Base-by-base conservation (phyloP, 2,888 invertebrate genomes). In the Metellina segmentata region DNA sequence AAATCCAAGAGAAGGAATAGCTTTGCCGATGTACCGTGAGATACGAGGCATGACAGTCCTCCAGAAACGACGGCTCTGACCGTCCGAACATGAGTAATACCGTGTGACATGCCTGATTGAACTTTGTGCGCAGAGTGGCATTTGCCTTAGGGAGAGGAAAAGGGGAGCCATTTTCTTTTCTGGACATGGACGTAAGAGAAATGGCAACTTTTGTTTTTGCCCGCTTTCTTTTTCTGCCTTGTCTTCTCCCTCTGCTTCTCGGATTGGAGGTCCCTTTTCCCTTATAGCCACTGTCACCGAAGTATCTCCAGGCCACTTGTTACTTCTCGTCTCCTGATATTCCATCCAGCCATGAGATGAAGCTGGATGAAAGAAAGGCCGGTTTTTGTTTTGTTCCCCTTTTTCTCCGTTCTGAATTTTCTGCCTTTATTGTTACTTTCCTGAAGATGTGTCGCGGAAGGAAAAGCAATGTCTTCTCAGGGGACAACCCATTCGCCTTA, bases 81-180 rank as follows among this genome's bases (percentile, higher is more conserved):
- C 91, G 91, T 78, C 91, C 87, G 91, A 83, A 91, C 91, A 91
- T 91, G 91, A 91, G 91, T 91, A 91, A 91, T 91, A 87, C 91
- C 83, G 87, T 87, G 91, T 91, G 91, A 91, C 91, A 91, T 91
- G 91, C 91, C 91, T 91, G 91, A 91, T 91, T 91, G 91, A 91
- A 91, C 91, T 82, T 83, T 48, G 86, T 87, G 91, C 91, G 87
- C 53, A 77, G 87, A 87, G 77, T 91, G 91, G 91, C 91, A 91
- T 82, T 87, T 74, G 91, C 78, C 85, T 91, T 51, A 19, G 87
- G 85, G 72, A 86, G 75, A 83, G 71, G 34, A 34, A 85, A 52
- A 85, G 70, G 51, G 77, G 69, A 61, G 70, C 83, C 77, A 61
- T 83, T 85, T 91, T 88, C 79, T 90, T 85, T 90, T 88, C 81